Percentiles rank a stretch among this genome's conserved stretches.
Conservation (phyloP, 2,888 invertebrate genomes). For the Odontothrips loti region DNA sequence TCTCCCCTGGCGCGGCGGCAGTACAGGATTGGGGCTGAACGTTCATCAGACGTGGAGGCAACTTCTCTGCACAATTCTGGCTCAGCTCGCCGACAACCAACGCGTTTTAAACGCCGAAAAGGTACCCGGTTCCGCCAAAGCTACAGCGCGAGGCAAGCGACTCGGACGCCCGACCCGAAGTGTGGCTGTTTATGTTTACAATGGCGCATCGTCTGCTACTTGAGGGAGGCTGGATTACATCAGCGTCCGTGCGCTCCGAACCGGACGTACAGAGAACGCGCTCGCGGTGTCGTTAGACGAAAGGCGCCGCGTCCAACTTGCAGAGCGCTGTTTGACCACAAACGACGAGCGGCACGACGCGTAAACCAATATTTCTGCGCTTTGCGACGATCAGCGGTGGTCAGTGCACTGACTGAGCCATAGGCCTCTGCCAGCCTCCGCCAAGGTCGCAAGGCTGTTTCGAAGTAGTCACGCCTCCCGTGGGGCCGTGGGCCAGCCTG, state of each 20-base stretch:
- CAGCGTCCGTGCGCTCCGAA: not conserved
- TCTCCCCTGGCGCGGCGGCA: not conserved
- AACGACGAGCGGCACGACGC: no score
- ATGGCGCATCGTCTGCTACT: constrained; percentile 22
- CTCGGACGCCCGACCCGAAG: not conserved
- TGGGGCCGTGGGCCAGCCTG: no score
- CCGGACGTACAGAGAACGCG: no score
- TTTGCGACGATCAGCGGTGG: no score
- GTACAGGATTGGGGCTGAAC: not conserved
- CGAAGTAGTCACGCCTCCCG: no score
- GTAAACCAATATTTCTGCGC: no score
- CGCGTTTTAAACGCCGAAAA: not conserved
- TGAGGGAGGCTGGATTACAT: not conserved
- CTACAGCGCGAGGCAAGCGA: not conserved
- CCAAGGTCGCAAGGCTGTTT: no score
- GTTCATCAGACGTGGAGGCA: not conserved
- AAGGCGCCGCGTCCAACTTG: no score
- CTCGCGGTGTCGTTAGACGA: no score
- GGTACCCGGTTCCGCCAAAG: not conserved
- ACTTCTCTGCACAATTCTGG: not conserved
- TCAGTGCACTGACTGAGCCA: no score
- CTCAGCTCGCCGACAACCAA: not conserved
- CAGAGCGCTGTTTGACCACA: no score
- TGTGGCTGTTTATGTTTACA: constrained; percentile 14
- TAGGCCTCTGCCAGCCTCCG: no score